Base-by-base conservation (phyloP, 2,113 vertebrate species). In the Cercopithecus mona region DNA sequence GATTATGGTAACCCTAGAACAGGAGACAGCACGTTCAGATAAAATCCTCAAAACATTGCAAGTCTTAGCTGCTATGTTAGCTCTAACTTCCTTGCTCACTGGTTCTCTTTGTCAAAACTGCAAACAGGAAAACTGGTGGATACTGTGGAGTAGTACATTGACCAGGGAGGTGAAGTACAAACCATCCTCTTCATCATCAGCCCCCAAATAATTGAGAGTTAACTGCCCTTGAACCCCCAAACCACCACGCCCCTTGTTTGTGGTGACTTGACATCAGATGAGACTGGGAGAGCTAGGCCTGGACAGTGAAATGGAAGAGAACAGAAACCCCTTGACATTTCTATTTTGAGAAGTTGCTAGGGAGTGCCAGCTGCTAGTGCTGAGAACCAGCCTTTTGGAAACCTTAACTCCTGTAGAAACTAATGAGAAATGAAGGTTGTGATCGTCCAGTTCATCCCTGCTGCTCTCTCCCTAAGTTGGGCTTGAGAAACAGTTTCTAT, bases 321-420 rank as follows among this genome's bases (percentile, higher is more conserved):
- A 94, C 84, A 97, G 96, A 97, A 96, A 95, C 86, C 78, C 94
- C 85, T 96, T 97, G 78, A 64, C 90, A 72, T 90, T 97, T 97
- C 98, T 98, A 96, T 98, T 98, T 98, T 97, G 95, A 97, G 97
- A 88, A 96, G 96, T 94, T 97, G 90, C 95, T 94, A 85, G 81
- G 96, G 93, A 96, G 97, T 94, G 94, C 97, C 96, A 95, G 88
- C 45, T 92, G 32, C 20, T 25, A 70, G 95, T 13, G 79, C 68
- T 52, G 89, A 93, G 89, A 97, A 82, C 72, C 83, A 86, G 87
- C 70, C 70, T 83, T 92, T 90, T 61, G 96, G 91, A 96, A 93
- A 85, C 87, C 90, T 88, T 89, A 95, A 94, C 96, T 97, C 94
- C 95, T 83, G 68, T 55, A 27, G 70, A 30, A 89, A 81, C 90